phyloP scores from a whole-genome alignment of 2,113 vertebrate species.

The Pteropus alecto region DNA sequence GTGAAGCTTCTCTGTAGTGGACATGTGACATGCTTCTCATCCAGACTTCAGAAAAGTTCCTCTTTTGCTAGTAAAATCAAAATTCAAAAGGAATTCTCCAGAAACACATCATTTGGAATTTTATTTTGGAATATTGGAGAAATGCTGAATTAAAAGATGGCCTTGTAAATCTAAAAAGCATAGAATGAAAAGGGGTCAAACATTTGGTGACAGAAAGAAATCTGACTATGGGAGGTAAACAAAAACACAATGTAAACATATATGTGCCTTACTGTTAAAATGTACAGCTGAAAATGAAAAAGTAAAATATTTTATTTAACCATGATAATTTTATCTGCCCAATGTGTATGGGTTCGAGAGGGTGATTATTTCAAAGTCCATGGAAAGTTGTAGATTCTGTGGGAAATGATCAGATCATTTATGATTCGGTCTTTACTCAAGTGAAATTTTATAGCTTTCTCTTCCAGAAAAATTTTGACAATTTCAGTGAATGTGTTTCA shows the following conservation, averaged over 20 bases:
- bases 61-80: not conserved
- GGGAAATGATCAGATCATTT: constrained; percentile 42
- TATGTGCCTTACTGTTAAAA: no score
- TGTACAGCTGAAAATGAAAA: not conserved
- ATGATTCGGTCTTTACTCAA: constrained; percentile 61
- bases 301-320: not conserved
- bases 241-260: no score
- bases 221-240: no score
- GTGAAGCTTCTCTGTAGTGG: not conserved
- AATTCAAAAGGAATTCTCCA: constrained; percentile 47
- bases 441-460: constrained; percentile 60
- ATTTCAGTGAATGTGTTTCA: constrained; percentile 56
- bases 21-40: not conserved
- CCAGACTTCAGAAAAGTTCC: not conserved
- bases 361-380: constrained; percentile 37
- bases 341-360: fast-evolving
- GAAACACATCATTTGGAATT: not conserved
- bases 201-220: no score
- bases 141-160: constrained; percentile 20
- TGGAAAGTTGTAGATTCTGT: constrained; percentile 39
- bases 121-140: constrained; percentile 20
- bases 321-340: not conserved
- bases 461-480: constrained; percentile 60
- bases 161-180: not conserved
- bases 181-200: not conserved